These are phyloP conservation scores for Urosaurus nigricauda DNA, from an alignment of 2,797 vertebrate species.

Conservation along the genomic window DNA sequence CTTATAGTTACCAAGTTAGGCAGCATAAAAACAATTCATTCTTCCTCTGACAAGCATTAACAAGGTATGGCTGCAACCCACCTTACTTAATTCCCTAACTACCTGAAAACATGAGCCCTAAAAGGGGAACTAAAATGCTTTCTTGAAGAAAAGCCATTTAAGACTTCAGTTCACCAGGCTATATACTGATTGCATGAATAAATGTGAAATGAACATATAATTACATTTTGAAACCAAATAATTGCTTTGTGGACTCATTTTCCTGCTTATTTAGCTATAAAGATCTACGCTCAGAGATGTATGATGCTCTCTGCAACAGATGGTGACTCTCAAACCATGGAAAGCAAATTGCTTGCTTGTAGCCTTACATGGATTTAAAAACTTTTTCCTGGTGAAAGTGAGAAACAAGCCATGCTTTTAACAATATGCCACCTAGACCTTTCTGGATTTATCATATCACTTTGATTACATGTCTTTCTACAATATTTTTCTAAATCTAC, in stretches of 20 bases:
- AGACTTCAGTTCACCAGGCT: constrained; percentile 1
- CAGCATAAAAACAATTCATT: constrained; percentile 19
- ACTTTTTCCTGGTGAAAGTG: neutral
- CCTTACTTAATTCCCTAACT: constrained; percentile 49
- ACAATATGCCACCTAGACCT: neutral
- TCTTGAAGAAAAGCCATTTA: constrained; percentile 24
- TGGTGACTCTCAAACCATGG: constrained; percentile 17
- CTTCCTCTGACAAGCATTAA: constrained; percentile 17
- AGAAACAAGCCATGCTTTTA: neutral
- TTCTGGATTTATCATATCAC: neutral
- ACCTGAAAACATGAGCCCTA: constrained; percentile 32
- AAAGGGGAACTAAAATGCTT: constrained; percentile 48
- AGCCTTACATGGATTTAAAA: constrained; percentile 24
- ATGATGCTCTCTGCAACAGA: constrained; percentile 32
- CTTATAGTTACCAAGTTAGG: constrained; percentile 30
- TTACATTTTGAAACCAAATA: constrained; percentile 36
- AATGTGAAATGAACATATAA: constrained; percentile 43
- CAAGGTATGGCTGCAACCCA: constrained; percentile 41
- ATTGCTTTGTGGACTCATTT: constrained; percentile 28
- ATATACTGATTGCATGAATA: constrained; percentile 13
- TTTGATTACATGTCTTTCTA: neutral
- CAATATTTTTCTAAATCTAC: neutral
- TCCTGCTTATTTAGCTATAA: neutral
- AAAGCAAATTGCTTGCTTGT: constrained; percentile 35
- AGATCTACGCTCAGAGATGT: constrained; percentile 26